Evolutionary conservation across 1,140 invertebrate genomes (phyloP).

Genomic region (Popillia japonica): DNA sequence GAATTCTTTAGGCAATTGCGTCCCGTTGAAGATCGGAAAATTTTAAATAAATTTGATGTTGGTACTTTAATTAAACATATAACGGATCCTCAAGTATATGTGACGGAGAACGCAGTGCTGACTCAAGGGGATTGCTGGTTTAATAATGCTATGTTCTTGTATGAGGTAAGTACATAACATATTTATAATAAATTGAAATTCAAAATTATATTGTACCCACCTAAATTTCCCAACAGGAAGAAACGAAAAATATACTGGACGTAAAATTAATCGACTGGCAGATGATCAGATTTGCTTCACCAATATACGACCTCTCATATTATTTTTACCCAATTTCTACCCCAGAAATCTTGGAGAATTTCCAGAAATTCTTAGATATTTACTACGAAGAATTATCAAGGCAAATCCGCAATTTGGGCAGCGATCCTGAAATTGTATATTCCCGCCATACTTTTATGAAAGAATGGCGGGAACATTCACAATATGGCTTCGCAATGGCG

Average conservation of each 20-base stretch:
- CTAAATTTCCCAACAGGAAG: no score
- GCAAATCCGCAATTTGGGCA: neutral
- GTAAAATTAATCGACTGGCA: neutral
- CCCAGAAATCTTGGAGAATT: neutral
- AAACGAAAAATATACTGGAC: neutral
- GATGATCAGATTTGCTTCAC: neutral
- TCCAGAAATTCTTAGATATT: neutral
- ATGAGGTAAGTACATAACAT: neutral
- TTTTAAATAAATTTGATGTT: neutral
- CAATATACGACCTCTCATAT: neutral
- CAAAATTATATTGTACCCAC: no score
- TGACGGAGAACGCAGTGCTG: neutral
- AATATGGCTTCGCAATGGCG: neutral
- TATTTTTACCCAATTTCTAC: neutral
- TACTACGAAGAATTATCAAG: neutral
- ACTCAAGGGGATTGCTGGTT: neutral
- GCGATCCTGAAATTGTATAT: neutral
- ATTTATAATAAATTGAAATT: no score
- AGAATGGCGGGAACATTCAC: neutral
- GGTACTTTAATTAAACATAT: neutral
- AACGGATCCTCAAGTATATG: neutral
- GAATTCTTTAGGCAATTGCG: neutral
- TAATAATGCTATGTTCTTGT: neutral
- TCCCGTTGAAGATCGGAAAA: neutral
- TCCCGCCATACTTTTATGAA: neutral